Evolutionary conservation across 2,888 invertebrate genomes (phyloP), one percentile per base, ranked within the genome.

Genomic region (Pandemis cinnamomeana): DNA sequence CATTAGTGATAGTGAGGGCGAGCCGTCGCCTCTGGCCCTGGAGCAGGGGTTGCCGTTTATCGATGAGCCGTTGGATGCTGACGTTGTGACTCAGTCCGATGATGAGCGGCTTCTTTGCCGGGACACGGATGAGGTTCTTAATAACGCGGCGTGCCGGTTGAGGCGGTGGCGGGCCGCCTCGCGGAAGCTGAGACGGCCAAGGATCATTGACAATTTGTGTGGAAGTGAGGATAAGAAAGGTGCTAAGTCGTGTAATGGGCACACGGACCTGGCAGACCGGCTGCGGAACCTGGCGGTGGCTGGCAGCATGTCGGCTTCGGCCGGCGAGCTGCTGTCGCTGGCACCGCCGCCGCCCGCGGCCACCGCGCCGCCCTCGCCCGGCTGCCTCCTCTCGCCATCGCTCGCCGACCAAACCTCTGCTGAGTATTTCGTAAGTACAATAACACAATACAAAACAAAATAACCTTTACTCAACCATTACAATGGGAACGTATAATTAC

Each of bases 141-240:
- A 91, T 81, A 94, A 91, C 78, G 93, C 92, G 2, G 94, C 92
- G 51, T 92, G 94, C 78, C 89, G 95, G 71, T 85, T 95, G 81
- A 89, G 93, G 77, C 85, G 94, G 64, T 94, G 95, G 89, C 92
- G 94, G 53, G 94, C 95, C 63, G 91, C 95, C 4, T 92, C 95
- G 15, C 87, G 95, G 64, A 93, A 95, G 80, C 86, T 95, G 51
- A 91, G 93, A 1, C 91, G 87, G 79, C 95, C 86, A 78, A 86
- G 89, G 79, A 95, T 88, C 55, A 95, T 95, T 67, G 94, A 95
- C 81, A 94, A 95, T 77, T 87, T 93, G 72, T 89, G 87, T 79
- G 86, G 87, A 5, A 84, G 82, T 60, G 89, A 87, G 46, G 88
- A 88, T 61, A 87, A 88, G 73, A 87, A 88, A 3, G 82, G 86